Conservation (phyloP, 2,888 invertebrate genomes). For the Brassicogethes aeneus region DNA sequence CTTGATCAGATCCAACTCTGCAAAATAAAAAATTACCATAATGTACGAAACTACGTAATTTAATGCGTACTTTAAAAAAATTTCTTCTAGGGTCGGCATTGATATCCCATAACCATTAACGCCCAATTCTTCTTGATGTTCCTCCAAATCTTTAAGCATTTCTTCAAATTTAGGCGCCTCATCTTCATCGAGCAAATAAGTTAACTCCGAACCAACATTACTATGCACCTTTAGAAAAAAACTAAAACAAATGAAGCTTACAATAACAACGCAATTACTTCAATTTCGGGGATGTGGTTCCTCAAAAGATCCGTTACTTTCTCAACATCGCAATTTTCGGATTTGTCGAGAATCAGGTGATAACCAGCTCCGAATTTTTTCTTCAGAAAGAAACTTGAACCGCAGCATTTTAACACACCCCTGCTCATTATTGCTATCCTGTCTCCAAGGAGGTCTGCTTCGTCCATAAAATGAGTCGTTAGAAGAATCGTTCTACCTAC, state of each 20-base stretch:
- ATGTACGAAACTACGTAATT: no score
- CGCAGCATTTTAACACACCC: constrained; percentile 71
- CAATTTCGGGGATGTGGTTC: constrained; percentile 55
- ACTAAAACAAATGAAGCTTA: no score
- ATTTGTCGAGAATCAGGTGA: constrained; percentile 62
- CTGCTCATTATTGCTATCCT: constrained; percentile 81
- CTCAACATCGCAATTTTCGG: constrained; percentile 41
- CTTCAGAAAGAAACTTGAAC: constrained; percentile 74
- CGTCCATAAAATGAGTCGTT: constrained; percentile 87
- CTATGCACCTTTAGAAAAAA: constrained; percentile 45
- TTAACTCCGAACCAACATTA: constrained; percentile 68
- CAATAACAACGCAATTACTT: no score
- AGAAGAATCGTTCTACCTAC: constrained; percentile 74
- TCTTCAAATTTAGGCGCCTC: constrained; percentile 54
- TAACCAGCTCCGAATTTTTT: constrained; percentile 80
- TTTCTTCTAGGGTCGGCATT: constrained; percentile 83
- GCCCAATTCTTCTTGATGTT: constrained; percentile 47
- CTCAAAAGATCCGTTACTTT: constrained; percentile 52
- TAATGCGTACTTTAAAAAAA: constrained; percentile 78
- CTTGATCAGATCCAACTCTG: no score
- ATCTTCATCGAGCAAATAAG: constrained; percentile 58
- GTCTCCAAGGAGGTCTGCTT: constrained; percentile 81
- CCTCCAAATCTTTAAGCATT: constrained; percentile 61
- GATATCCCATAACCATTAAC: constrained; percentile 75
- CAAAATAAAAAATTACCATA: no score